These are phyloP conservation scores for Actinia equina DNA, from an alignment of 64 coral and sea anemone genomes.

Conservation along the genomic window DNA sequence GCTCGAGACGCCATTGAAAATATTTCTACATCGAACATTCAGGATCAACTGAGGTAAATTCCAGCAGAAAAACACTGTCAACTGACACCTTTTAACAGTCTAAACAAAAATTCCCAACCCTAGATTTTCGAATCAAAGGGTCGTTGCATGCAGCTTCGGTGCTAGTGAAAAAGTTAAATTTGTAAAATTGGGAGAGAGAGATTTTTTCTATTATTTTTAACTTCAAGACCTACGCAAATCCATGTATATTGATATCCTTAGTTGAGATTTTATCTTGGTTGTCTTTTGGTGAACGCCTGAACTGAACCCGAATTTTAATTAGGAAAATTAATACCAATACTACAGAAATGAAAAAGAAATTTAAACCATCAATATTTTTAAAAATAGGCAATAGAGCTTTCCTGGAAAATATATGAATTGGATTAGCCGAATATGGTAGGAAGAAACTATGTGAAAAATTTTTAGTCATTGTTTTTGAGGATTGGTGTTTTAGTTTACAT, in stretches of 20 bases:
- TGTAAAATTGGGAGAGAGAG: not conserved
- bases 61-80: not conserved
- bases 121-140: not conserved
- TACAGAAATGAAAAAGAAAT: constrained; percentile 2
- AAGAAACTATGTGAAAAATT: not conserved
- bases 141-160: not conserved
- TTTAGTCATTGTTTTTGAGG: not conserved
- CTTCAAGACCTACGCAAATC: not conserved
- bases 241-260: not conserved
- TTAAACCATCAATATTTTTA: not conserved
- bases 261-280: not conserved
- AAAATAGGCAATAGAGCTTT: not conserved
- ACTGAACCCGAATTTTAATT: not conserved
- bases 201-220: not conserved
- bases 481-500: not conserved
- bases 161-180: not conserved
- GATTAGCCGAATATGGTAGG: not conserved
- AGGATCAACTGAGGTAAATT: constrained; percentile 13
- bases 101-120: not conserved
- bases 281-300: not conserved
- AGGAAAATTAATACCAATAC: constrained; percentile 4
- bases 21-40: not conserved
- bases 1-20: constrained; percentile 1
- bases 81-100: not conserved
- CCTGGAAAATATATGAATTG: not conserved